Evolutionary conservation across 2,113 vertebrate genomes (phyloP), one percentile per base, ranked within the genome.

Genomic region (Sterna hirundo): DNA sequence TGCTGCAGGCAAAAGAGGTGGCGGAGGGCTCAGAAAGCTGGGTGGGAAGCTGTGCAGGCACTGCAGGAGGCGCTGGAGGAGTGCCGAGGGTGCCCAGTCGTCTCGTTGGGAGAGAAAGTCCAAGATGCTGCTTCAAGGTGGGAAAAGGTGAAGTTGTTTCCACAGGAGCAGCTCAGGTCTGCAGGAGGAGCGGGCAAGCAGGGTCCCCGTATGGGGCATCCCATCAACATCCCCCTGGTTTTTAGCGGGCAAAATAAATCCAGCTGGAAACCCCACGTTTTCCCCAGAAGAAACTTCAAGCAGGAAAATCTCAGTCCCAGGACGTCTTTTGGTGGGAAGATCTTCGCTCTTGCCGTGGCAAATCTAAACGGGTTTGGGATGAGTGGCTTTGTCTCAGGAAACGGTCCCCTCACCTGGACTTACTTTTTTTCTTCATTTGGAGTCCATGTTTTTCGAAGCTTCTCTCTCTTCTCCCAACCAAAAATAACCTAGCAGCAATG

Each of bases 401-500:
- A 16, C 18, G 34, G 10, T 9, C 12, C 8, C 30, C 16, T 94
- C 18, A 52, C 47, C 65, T 71, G 20, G 27, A 11, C 20, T 62
- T 57, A 8, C 47, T 10, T 38, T 34, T 44, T 58, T 38, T 32
- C 51, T 46, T 25, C 38, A 57, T 80, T 68, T n/a, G 6, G 19
- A 83, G 18, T 5, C 47, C 5, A 1, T 49, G 14, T 62, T 95
- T 93, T 88, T 46, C n/a, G 51, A 55, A 93, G 19, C 60, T 29
- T 46, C 44, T 68, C 27, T 81, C 34, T 34, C 46, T 76, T 57
- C 25, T 54, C 32, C 46, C 58, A 23, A 17, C 55, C 44, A 49
- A 83, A 94, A 96, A 95, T 90, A 92, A 95, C 78, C 85, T 44
- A 51, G 60, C 80, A 96, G 95, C 88, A 10, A 36, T 96, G 95